A percentile compares a stretch with the other conserved stretches of the same genome.
phyloP scores from a whole-genome alignment of 2,888 invertebrate genomes.

The Junonia oenone region DNA sequence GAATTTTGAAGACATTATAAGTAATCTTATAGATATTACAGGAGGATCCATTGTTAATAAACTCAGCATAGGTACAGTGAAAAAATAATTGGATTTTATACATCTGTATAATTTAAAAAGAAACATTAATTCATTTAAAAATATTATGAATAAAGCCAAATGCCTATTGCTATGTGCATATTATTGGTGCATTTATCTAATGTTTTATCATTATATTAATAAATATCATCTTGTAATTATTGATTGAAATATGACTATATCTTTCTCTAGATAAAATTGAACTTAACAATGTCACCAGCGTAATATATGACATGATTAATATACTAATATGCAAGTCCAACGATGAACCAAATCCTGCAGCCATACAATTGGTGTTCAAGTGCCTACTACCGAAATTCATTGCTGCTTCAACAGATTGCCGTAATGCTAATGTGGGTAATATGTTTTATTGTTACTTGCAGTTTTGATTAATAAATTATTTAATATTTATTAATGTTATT shows the following conservation, averaged over 20 bases:
- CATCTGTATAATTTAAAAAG: no score
- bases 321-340: constrained; percentile 45
- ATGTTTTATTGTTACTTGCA: no score
- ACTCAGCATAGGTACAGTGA: constrained; percentile 60
- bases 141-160: no score
- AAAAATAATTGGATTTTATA: no score
- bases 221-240: background rate
- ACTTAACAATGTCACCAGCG: constrained; percentile 45
- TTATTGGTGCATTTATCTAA: no score
- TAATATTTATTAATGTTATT: no score
- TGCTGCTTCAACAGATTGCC: constrained; percentile 50
- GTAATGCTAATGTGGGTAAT: constrained; percentile 55
- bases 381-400: constrained; percentile 61
- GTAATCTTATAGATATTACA: constrained; percentile 61
- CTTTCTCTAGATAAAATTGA: constrained; percentile 51
- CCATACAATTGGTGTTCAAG: constrained; percentile 58
- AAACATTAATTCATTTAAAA: no score
- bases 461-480: no score
- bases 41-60: constrained; percentile 60
- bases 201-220: no score
- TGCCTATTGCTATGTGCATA: no score
- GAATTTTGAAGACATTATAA: constrained; percentile 69
- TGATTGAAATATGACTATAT: background rate
- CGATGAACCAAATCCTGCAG: constrained; percentile 43
- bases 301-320: constrained; percentile 62